phyloP scores from a whole-genome alignment of 2,888 invertebrate genomes.

The Dynastes maya region DNA sequence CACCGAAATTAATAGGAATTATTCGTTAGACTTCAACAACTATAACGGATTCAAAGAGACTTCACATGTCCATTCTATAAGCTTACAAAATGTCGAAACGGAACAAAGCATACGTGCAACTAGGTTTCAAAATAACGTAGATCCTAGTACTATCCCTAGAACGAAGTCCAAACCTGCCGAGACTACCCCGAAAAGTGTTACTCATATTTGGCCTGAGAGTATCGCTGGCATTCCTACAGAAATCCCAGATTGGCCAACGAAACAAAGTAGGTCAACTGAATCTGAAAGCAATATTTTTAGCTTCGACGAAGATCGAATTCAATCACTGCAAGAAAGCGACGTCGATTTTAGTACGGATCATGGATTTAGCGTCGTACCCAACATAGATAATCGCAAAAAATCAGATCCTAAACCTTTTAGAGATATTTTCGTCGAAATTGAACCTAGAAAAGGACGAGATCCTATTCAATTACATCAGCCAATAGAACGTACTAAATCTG shows the following conservation, averaged over 20 bases:
- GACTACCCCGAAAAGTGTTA: slow-evolving; percentile 60
- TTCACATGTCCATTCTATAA: slow-evolving; percentile 78
- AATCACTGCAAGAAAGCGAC: slow-evolving; percentile 77
- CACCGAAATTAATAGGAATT: slow-evolving; percentile 54
- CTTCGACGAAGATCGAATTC: slow-evolving; percentile 84
- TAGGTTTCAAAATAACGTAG: slow-evolving; percentile 71
- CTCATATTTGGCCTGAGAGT: slow-evolving; percentile 75
- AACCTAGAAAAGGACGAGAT: slow-evolving; percentile 75
- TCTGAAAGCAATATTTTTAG: slow-evolving; percentile 83
- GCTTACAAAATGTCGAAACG: slow-evolving; percentile 81
- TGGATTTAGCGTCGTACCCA: slow-evolving; percentile 66
- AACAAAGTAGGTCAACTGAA: slow-evolving; percentile 73
- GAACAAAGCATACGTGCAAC: slow-evolving; percentile 75
- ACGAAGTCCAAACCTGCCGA: slow-evolving; percentile 59
- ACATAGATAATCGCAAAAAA: slow-evolving; percentile 60
- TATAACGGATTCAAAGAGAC: slow-evolving; percentile 70
- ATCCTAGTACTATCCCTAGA: slow-evolving; percentile 72
- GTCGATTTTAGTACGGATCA: slow-evolving; percentile 57
- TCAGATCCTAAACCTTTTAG: slow-evolving; percentile 63
- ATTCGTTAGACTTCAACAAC: slow-evolving; percentile 53
- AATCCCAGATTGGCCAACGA: slow-evolving; percentile 56
- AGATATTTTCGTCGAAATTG: slow-evolving; percentile 75
- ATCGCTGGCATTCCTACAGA: slow-evolving; percentile 73
- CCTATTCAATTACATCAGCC: slow-evolving; percentile 77
- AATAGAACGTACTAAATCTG: slow-evolving; percentile 89